phyloP scores from a whole-genome alignment of 2,797 vertebrate species.

The Picus viridis region DNA sequence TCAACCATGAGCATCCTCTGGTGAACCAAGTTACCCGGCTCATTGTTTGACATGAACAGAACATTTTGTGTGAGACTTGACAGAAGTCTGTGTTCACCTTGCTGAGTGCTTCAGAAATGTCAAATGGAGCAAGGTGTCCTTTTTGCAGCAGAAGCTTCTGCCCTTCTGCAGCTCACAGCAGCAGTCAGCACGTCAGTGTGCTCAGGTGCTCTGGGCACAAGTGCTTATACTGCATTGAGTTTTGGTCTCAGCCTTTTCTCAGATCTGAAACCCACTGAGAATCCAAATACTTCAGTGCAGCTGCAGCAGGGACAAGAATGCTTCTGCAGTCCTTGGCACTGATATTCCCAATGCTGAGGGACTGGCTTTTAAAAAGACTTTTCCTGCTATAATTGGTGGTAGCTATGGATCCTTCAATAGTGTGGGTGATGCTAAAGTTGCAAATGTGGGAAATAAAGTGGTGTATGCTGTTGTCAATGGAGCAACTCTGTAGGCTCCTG shows the following conservation, averaged over 20 bases:
- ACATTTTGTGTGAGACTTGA: background rate
- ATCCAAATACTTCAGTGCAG: background rate
- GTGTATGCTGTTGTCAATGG: background rate
- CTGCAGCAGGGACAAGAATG: background rate
- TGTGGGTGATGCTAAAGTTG: background rate
- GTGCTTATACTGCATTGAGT: fast-evolving
- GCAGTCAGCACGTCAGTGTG: fast-evolving
- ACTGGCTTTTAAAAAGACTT: background rate
- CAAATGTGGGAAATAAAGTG: background rate
- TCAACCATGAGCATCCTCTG: background rate
- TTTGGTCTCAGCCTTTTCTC: background rate
- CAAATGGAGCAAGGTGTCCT: background rate
- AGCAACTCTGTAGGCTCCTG: background rate
- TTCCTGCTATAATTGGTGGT: background rate
- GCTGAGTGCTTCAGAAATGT: background rate
- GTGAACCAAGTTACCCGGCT: background rate
- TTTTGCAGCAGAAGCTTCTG: background rate
- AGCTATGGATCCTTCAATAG: fast-evolving
- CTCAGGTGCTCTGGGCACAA: background rate
- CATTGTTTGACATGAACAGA: background rate
- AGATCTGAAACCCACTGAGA: background rate
- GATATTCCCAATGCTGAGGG: background rate
- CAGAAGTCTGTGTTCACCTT: background rate
- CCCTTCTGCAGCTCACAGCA: background rate
- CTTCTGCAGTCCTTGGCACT: background rate